Conservation (phyloP, 1,140 invertebrate genomes). For the Bombyx mori region DNA sequence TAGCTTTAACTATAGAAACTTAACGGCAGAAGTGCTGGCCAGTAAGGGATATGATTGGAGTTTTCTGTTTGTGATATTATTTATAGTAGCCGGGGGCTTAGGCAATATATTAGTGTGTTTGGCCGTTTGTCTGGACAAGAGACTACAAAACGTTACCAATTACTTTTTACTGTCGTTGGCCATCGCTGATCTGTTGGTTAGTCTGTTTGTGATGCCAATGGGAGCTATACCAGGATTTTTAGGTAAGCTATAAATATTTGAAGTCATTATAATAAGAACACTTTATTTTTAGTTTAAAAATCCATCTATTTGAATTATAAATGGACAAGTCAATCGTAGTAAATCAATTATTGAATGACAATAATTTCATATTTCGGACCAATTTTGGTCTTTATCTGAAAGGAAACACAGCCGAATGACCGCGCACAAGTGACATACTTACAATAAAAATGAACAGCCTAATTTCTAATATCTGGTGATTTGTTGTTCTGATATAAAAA, state of each 20-base stretch:
- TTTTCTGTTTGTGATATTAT: constrained; percentile 83
- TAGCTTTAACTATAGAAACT: constrained; percentile 36
- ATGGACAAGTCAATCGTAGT: too few species aligned
- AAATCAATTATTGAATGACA: not conserved
- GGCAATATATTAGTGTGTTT: constrained; percentile 94
- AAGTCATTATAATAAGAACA: not conserved
- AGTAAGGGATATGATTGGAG: constrained; percentile 78
- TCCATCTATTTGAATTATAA: too few species aligned
- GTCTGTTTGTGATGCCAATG: constrained; percentile 91
- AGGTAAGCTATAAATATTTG: constrained; percentile 74
- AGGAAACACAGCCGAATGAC: constrained; percentile 12
- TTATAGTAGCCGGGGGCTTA: constrained; percentile 88
- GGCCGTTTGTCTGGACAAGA: constrained; percentile 86
- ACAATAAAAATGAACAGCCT: too few species aligned
- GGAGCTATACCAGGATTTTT: constrained; percentile 88
- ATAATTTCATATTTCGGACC: constrained; percentile 1
- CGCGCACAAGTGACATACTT: constrained; percentile 5
- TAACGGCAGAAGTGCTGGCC: constrained; percentile 18
- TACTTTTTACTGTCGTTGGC: constrained; percentile 95
- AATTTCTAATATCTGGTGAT: too few species aligned
- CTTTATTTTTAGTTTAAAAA: not conserved
- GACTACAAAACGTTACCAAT: constrained; percentile 94
- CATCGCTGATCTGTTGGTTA: constrained; percentile 93
- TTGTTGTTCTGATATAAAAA: too few species aligned
- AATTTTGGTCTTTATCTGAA: constrained; percentile 9